Evolutionary conservation across 2,113 vertebrate species (phyloP).

Genomic region (Myiozetetes cayanensis): DNA sequence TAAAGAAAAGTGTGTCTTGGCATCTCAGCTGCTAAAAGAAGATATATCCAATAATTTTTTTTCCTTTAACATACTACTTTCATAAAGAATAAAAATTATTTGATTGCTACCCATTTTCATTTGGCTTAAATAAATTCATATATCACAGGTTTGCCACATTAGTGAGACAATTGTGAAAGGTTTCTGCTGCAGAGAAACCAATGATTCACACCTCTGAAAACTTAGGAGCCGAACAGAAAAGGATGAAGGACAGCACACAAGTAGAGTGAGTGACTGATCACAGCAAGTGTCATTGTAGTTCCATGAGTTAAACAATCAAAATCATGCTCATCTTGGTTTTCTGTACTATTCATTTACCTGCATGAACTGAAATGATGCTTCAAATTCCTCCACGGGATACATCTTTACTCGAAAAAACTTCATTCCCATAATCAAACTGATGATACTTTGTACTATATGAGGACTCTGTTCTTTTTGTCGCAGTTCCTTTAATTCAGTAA

Average conservation of each 20-base stretch:
- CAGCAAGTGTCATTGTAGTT: background rate
- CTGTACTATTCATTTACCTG: conserved; percentile 75
- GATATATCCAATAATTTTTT: background rate
- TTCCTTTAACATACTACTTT: background rate
- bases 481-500: conserved; percentile 95
- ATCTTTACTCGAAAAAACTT: conserved; percentile 99
- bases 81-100: background rate
- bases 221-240: background rate
- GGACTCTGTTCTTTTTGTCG: conserved; percentile 94
- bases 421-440: conserved; percentile 99
- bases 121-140: background rate
- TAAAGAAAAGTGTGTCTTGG: background rate
- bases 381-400: conserved; percentile 98
- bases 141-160: background rate
- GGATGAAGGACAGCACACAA: background rate
- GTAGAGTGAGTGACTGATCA: background rate
- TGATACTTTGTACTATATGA: conserved; percentile 93
- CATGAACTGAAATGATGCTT: conserved; percentile 99
- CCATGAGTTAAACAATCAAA: background rate
- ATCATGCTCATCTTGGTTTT: background rate
- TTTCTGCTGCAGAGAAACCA: background rate
- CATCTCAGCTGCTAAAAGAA: background rate
- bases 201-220: background rate
- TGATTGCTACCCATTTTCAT: background rate
- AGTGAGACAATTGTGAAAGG: background rate